Conservation (phyloP, 2,888 invertebrate species). For the Caenorhabditis sp. region DNA sequence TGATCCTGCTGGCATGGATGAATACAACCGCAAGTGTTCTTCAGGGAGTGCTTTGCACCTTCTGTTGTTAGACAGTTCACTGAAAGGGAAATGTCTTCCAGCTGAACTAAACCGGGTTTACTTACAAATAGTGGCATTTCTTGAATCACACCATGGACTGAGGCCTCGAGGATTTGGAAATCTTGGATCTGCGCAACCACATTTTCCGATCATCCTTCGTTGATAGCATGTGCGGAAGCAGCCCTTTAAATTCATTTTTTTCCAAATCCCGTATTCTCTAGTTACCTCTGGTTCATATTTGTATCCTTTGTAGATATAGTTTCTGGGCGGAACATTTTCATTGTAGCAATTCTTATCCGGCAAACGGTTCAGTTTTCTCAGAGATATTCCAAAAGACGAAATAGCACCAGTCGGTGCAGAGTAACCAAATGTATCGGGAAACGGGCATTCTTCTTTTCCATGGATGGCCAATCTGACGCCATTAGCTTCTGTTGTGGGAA, state of each 20-base stretch:
- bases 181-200: slow-evolving; percentile 82
- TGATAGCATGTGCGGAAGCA: slow-evolving; percentile 82
- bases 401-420: slow-evolving; percentile 80
- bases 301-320: slow-evolving; percentile 80
- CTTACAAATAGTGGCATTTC: slow-evolving; percentile 62
- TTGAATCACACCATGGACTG: slow-evolving; percentile 63
- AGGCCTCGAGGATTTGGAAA: slow-evolving; percentile 75
- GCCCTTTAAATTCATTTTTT: slow-evolving; percentile 69
- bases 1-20: slow-evolving; percentile 80
- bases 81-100: slow-evolving; percentile 49
- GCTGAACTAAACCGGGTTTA: no score
- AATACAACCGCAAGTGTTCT: slow-evolving; percentile 57
- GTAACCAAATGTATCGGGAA: slow-evolving; percentile 83
- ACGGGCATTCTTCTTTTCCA: slow-evolving; percentile 79
- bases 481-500: slow-evolving; percentile 82
- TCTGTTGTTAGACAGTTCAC: slow-evolving; percentile 76
- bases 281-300: slow-evolving; percentile 81
- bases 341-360: slow-evolving; percentile 73
- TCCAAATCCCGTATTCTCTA: not conserved
- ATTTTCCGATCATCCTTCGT: slow-evolving; percentile 74
- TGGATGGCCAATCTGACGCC: slow-evolving; percentile 83
- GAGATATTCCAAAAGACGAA: slow-evolving; percentile 79
- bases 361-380: slow-evolving; percentile 80
- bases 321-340: slow-evolving; percentile 59
- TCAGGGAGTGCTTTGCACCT: slow-evolving; percentile 55